Percentiles rank a stretch among this genome's conserved stretches.
Evolutionary conservation across 2,797 vertebrate species (phyloP).

Genomic region (Syndactyla subalaris): DNA sequence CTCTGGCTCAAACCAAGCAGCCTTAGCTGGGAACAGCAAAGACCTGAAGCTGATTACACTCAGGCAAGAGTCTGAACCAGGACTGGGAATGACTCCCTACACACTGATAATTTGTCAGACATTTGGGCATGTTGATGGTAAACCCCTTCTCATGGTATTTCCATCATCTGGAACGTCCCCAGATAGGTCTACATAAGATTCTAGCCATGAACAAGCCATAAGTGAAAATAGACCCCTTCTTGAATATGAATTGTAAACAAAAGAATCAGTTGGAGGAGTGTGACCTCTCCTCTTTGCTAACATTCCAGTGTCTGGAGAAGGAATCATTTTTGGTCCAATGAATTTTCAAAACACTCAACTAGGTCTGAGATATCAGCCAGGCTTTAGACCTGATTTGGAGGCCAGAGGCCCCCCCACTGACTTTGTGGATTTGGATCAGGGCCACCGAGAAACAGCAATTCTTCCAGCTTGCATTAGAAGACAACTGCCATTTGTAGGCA

Average conservation of each 20-base stretch:
- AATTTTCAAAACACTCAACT: constrained; percentile 10
- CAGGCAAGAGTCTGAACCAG: neutral
- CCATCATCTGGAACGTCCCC: neutral
- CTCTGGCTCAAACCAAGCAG: neutral
- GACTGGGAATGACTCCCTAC: neutral
- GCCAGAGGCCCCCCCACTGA: neutral
- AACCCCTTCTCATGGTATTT: neutral
- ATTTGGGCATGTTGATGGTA: neutral
- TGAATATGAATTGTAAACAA: neutral
- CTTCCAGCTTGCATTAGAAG: neutral
- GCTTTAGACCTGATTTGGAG: constrained; percentile 29
- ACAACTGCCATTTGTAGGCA: constrained; percentile 49
- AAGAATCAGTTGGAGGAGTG: neutral
- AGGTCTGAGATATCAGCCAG: neutral
- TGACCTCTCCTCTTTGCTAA: neutral
- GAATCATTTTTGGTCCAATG: neutral
- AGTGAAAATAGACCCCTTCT: neutral
- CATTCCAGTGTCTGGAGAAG: neutral
- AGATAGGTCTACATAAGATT: neutral
- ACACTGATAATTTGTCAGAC: neutral
- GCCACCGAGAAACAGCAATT: constrained; percentile 23
- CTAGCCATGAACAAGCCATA: neutral
- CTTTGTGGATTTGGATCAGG: constrained; percentile 21
- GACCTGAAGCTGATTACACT: neutral
- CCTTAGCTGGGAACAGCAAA: neutral